phyloP scores from a whole-genome alignment of 2,888 invertebrate genomes.

The Phorcus lineatus region DNA sequence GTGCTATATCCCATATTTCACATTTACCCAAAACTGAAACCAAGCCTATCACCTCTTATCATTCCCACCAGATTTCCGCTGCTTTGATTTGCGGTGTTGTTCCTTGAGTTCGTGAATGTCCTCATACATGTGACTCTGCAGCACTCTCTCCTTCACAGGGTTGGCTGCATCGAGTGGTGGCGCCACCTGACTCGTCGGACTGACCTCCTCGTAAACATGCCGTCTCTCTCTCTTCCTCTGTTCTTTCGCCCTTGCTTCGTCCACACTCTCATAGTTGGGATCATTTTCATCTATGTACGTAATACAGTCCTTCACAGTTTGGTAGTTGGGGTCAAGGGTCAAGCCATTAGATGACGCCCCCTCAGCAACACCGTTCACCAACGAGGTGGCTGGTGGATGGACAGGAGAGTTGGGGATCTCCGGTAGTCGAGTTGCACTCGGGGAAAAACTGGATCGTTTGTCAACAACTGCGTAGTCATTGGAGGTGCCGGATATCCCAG shows the following conservation, averaged over 20 bases:
- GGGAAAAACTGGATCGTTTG: constrained; percentile 36
- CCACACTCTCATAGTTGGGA: constrained; percentile 69
- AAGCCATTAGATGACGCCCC: constrained; percentile 29
- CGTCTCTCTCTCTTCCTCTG: constrained; percentile 34
- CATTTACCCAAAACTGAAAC: too few species aligned
- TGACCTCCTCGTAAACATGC: constrained; percentile 65
- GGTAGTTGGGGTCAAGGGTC: constrained; percentile 56
- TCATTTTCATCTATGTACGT: constrained; percentile 52
- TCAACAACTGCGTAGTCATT: constrained; percentile 29
- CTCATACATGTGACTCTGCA: constrained; percentile 64
- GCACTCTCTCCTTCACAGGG: constrained; percentile 50
- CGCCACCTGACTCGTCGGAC: constrained; percentile 34
- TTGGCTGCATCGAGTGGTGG: constrained; percentile 41
- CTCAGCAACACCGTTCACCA: neutral
- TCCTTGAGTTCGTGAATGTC: constrained; percentile 61
- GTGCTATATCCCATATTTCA: too few species aligned
- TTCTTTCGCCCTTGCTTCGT: constrained; percentile 60
- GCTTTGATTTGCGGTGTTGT: constrained; percentile 31
- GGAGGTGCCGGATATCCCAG: constrained; percentile 32
- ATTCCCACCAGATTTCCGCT: constrained; percentile 32
- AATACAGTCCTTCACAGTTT: constrained; percentile 53
- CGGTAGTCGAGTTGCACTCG: constrained; percentile 29
- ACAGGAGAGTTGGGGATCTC: constrained; percentile 24
- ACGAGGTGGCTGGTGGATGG: neutral
- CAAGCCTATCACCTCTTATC: constrained; percentile 21